Percentiles rank a stretch among this genome's conserved stretches.
Conservation (phyloP, 2,888 invertebrate species). For the Cerastoderma edule region DNA sequence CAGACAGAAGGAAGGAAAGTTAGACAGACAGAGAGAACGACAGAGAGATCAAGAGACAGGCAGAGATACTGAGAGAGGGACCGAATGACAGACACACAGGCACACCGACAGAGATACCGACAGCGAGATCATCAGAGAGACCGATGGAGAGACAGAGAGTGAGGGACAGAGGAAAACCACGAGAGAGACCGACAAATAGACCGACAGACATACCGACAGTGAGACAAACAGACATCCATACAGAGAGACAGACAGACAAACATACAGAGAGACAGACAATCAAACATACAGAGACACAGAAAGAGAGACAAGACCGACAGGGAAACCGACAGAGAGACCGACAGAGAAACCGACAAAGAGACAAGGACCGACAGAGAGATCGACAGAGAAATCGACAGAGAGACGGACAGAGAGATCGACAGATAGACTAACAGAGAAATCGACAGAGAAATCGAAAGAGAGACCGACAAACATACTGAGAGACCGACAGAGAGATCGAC, state of each 20-base stretch:
- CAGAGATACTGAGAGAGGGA: slow-evolving; percentile 12
- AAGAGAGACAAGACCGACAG: background rate
- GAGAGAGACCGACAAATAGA: background rate
- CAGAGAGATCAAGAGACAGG: background rate
- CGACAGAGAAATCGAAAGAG: background rate
- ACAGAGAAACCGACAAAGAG: background rate
- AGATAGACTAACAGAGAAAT: background rate
- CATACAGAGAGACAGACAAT: background rate
- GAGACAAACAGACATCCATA: background rate
- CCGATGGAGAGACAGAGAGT: background rate
- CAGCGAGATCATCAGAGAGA: background rate
- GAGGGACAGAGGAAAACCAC: background rate
- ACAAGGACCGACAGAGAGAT: background rate
- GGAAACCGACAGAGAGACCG: background rate
- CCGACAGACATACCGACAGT: background rate
- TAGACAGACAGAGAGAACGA: slow-evolving; percentile 6
- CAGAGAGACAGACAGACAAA: background rate
- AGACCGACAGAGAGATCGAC: background rate
- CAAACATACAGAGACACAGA: background rate
- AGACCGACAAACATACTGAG: background rate
- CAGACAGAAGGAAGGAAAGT: background rate
- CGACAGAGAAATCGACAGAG: background rate
- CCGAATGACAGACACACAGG: background rate
- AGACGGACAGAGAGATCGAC: background rate
- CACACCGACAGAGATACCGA: no score